phyloP scores from a whole-genome alignment of 2,113 vertebrate species.

The Paradisaea rubra region DNA sequence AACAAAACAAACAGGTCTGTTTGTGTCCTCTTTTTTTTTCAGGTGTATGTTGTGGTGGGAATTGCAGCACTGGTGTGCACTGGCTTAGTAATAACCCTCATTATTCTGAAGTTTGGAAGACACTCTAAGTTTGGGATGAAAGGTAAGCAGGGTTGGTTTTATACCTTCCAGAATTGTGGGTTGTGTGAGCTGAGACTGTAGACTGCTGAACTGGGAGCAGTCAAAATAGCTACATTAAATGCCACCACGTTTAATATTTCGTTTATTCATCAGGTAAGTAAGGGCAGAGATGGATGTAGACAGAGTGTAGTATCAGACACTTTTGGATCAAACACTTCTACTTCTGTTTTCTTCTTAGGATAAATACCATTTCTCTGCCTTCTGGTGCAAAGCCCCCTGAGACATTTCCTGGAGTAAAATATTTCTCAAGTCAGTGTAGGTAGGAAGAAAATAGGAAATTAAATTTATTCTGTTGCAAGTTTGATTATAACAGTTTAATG shows the following conservation, averaged over 20 bases:
- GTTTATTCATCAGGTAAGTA: background rate
- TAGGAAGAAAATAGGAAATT: background rate
- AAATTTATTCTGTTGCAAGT: background rate
- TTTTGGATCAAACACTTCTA: background rate
- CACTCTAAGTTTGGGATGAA: slow-evolving; percentile 99
- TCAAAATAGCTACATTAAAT: background rate
- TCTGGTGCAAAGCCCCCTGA: background rate
- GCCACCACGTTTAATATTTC: background rate
- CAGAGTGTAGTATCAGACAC: background rate
- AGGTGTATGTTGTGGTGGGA: slow-evolving; percentile 96
- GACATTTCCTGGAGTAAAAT: background rate
- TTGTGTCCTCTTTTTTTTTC: background rate
- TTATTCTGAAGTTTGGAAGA: slow-evolving; percentile 94
- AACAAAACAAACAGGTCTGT: background rate
- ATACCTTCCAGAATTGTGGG: background rate
- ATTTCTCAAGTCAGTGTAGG: background rate
- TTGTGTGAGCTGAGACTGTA: background rate
- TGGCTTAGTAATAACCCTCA: slow-evolving; percentile 90
- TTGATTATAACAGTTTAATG: background rate
- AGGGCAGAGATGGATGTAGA: background rate
- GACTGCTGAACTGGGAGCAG: background rate
- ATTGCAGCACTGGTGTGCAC: slow-evolving; percentile 92
- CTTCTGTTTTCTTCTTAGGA: background rate
- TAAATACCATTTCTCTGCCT: background rate
- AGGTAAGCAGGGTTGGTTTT: slow-evolving; percentile 80